phyloP scores from a whole-genome alignment of 2,797 vertebrate genomes.

The Perodicticus potto region DNA sequence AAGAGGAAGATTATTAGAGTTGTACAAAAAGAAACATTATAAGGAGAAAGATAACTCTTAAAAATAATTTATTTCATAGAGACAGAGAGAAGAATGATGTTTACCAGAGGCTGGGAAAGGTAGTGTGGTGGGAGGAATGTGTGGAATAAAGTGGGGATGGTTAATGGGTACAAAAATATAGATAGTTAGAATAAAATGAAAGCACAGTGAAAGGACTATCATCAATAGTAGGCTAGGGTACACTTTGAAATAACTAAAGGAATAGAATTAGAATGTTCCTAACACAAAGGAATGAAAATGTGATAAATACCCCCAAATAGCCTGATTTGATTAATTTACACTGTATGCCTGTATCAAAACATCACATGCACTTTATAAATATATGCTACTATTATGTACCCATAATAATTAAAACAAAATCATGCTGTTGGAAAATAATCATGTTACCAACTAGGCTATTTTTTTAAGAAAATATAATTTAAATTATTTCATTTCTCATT shows the following conservation, averaged over 20 bases:
- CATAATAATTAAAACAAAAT: neutral
- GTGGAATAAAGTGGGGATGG: neutral
- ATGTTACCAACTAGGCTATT: neutral
- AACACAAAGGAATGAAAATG: neutral
- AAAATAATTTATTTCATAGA: neutral
- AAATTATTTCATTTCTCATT: conserved; percentile 38
- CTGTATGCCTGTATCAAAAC: neutral
- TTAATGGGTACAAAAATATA: neutral
- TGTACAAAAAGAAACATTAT: neutral
- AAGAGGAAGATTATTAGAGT: neutral
- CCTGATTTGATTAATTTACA: neutral
- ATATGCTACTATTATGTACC: neutral
- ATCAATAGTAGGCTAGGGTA: neutral
- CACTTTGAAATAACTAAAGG: neutral
- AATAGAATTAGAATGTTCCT: neutral
- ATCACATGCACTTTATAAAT: neutral
- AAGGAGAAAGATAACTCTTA: neutral
- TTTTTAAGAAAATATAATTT: conserved; percentile 23
- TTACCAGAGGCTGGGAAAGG: too few relatives aligned
- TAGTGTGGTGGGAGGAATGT: too few relatives aligned
- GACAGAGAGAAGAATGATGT: neutral
- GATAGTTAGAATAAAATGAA: neutral
- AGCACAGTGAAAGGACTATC: neutral
- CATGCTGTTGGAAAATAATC: neutral
- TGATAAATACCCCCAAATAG: neutral